Base-by-base conservation (phyloP, 2,888 invertebrate genomes). In the Lasioglossum lativentre region DNA sequence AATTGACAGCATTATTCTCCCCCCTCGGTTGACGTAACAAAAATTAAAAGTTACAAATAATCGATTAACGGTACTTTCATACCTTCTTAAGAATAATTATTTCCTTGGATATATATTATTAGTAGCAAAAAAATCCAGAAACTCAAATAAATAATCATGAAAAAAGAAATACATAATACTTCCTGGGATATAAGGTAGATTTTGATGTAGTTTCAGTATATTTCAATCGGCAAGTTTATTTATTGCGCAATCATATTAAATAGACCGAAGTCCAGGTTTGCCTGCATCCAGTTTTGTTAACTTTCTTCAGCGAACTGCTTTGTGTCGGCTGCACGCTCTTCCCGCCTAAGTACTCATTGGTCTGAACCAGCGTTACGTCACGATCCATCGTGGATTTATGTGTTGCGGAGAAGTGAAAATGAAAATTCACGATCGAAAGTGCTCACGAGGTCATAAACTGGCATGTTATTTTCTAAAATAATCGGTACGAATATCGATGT, bases 401-500 rank as follows among this genome's bases (percentile, higher is more conserved):
- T 71, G 74, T 34, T 59, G 82, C 40, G 76, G 81, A 82, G 81
- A 84, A 88, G 89, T 86, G 88, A 89, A 89, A 89, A 84, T 86
- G 81, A 81, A 89, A 89, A 89, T 89, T 82, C 80, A 78, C 34
- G 56, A 75, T 74, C 68, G 74, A 74, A 30, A 82, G 73, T 14
- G 66, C 16, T 40, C 73, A 30, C 76, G 56, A 80, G 73, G 30
- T 63, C 47, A 34, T 40, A 79, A 78, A 76, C 19, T 47, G 52
- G 34, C 34, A 8, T 38, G 38, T 34, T 23, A 74, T 74, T 52
- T 68, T n/a, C 68, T 68, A 68, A 68, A 68, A 68, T 38, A 40
- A 38, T 1, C n/a, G n/a, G n/a, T 38, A 38, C 23, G 38, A 68
- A 38, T 38, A 8, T 10, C 16, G 30, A 30, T 66, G 30, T 19